A percentile compares a stretch with the other conserved stretches of the same genome.
Conservation (phyloP, 2,888 invertebrate genomes). For the Pammene fasciana region DNA sequence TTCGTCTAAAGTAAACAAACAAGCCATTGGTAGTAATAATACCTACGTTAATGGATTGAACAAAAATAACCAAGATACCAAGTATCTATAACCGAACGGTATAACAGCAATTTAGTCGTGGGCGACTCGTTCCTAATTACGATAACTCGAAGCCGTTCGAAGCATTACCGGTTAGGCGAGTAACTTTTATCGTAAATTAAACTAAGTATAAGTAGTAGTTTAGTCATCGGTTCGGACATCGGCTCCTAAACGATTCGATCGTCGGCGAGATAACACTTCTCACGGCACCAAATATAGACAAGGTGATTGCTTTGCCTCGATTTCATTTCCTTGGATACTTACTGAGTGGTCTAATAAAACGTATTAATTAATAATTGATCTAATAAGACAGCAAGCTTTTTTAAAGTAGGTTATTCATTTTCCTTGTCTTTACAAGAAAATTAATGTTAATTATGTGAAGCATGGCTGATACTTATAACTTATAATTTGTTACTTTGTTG, state of each 20-base stretch:
- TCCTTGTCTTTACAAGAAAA: conserved; percentile 45
- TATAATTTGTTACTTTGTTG: conserved; percentile 16
- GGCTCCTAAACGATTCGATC: conserved; percentile 19
- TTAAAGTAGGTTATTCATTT: conserved; percentile 47
- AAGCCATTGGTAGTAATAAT: not conserved
- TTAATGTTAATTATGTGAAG: conserved; percentile 11
- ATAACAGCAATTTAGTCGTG: conserved; percentile 53
- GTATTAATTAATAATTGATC: conserved; percentile 45
- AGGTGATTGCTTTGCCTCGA: conserved; percentile 50
- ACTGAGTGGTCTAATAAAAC: conserved; percentile 48
- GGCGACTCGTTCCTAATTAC: conserved; percentile 55
- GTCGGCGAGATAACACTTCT: conserved; percentile 45
- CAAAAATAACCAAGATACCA: conserved; percentile 19
- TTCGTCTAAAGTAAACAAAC: conserved; percentile 16
- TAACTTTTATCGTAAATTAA: conserved; percentile 50
- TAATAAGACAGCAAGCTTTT: conserved; percentile 51
- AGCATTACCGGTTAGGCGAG: conserved; percentile 49
- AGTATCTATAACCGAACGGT: conserved; percentile 48
- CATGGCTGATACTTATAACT: not conserved
- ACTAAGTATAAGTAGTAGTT: conserved; percentile 40
- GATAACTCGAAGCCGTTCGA: conserved; percentile 59
- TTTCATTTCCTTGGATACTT: conserved; percentile 58
- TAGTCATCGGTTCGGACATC: conserved; percentile 43
- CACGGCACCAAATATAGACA: conserved; percentile 46
- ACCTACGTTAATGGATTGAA: not conserved